Conservation (phyloP, 2,888 invertebrate species). For the Auanema sp. region DNA sequence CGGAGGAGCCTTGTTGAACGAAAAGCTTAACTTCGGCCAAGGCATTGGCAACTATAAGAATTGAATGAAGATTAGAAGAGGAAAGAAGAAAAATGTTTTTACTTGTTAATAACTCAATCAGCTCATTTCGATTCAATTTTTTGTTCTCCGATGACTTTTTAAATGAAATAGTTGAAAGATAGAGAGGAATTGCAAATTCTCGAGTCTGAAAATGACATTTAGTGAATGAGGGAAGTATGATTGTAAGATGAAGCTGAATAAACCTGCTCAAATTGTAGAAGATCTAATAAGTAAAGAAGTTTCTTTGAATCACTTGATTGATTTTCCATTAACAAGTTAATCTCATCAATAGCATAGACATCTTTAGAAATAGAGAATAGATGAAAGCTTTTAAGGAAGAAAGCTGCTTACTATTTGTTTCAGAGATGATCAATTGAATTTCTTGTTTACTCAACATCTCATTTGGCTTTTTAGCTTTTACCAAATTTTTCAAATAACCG, state of each 20-base stretch:
- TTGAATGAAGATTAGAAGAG: neutral
- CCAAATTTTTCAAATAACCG: slow-evolving; percentile 26
- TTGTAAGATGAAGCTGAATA: neutral
- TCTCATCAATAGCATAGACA: neutral
- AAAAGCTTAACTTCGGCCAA: slow-evolving; percentile 46
- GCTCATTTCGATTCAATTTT: slow-evolving; percentile 29
- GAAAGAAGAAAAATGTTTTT: slow-evolving; percentile 5
- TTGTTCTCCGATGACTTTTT: slow-evolving; percentile 12
- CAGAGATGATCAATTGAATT: slow-evolving; percentile 36
- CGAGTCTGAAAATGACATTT: neutral
- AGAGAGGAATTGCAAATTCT: slow-evolving; percentile 3
- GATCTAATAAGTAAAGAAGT: slow-evolving; percentile 12
- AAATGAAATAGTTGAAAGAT: neutral
- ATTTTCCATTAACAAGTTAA: neutral
- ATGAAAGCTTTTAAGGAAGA: slow-evolving; percentile 1
- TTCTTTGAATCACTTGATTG: neutral
- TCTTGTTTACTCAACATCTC: slow-evolving; percentile 22
- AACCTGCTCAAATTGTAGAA: slow-evolving; percentile 19
- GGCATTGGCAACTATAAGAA: slow-evolving; percentile 39
- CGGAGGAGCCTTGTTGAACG: slow-evolving; percentile 47
- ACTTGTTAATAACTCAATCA: slow-evolving; percentile 36
- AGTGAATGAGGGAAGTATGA: neutral
- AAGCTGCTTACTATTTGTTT: slow-evolving; percentile 33
- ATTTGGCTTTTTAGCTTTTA: slow-evolving; percentile 20
- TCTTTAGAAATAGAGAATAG: neutral